Evolutionary conservation across 2,888 invertebrate genomes (phyloP).

Genomic region (Lottia scabra): DNA sequence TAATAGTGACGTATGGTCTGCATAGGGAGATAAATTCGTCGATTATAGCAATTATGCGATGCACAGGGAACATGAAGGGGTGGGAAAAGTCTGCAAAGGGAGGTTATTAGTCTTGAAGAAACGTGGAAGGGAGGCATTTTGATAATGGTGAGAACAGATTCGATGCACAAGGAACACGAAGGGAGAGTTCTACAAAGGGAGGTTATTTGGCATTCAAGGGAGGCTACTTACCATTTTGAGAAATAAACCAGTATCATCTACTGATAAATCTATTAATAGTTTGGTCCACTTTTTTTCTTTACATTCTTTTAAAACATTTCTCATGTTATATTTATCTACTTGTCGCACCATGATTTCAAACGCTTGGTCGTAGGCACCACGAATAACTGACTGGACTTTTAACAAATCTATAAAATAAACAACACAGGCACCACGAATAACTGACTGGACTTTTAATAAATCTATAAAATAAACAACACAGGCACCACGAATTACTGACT

Average conservation of each 20-base stretch:
- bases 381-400: slow-evolving; percentile 79
- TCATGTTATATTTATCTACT: slow-evolving; percentile 71
- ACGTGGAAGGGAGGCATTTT: no score
- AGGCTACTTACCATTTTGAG: slow-evolving; percentile 84
- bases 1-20: no score
- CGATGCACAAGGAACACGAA: no score
- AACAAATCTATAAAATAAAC: slow-evolving; percentile 75
- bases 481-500: slow-evolving; percentile 76
- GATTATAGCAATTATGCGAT: no score
- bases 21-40: no score
- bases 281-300: slow-evolving; percentile 89
- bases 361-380: slow-evolving; percentile 75
- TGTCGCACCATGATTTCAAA: slow-evolving; percentile 79
- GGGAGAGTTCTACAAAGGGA: no score
- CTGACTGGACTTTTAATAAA: slow-evolving; percentile 78
- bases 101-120: no score
- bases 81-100: no score
- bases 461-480: slow-evolving; percentile 70
- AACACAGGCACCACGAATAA: slow-evolving; percentile 73
- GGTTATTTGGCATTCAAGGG: no score
- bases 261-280: slow-evolving; percentile 86
- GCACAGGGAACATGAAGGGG: no score
- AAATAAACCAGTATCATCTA: slow-evolving; percentile 82
- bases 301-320: slow-evolving; percentile 82
- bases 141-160: no score